phyloP scores from a whole-genome alignment of 2,113 vertebrate species.

The Pimephales promelas region DNA sequence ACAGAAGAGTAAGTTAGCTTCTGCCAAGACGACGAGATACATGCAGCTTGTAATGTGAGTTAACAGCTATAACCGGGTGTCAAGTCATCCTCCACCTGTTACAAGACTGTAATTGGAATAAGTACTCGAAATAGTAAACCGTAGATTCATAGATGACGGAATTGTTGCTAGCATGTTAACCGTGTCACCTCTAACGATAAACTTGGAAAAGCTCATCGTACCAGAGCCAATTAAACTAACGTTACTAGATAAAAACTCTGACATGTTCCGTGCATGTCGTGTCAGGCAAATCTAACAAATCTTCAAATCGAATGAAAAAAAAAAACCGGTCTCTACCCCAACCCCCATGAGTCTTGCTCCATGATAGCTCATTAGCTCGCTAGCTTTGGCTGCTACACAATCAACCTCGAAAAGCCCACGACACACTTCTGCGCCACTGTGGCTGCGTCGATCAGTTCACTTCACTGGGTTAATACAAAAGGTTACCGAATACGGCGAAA shows the following conservation, averaged over 20 bases:
- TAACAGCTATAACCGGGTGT: not conserved
- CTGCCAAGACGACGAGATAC: not conserved
- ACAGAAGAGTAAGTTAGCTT: not conserved
- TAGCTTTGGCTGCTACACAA: not conserved
- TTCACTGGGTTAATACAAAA: not conserved
- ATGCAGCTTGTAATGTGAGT: not conserved
- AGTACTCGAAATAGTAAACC: not conserved
- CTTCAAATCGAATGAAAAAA: not conserved
- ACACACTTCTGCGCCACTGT: not conserved
- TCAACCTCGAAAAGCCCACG: not conserved
- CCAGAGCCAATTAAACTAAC: not conserved
- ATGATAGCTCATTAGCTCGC: slow-evolving; percentile 15
- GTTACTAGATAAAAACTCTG: not conserved
- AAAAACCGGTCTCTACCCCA: not conserved
- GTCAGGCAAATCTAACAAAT: not conserved
- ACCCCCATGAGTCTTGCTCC: not conserved
- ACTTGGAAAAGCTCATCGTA: not conserved
- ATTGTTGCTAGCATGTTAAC: not conserved
- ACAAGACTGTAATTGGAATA: not conserved
- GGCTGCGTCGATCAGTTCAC: not conserved
- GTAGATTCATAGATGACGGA: no score
- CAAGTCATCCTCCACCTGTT: slow-evolving; percentile 3
- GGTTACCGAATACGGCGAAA: not conserved
- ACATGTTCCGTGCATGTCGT: not conserved
- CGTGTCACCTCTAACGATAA: not conserved